Evolutionary conservation across 2,888 invertebrate genomes (phyloP), one percentile per base, ranked within the genome.

Genomic region (Odontocerum albicorne): DNA sequence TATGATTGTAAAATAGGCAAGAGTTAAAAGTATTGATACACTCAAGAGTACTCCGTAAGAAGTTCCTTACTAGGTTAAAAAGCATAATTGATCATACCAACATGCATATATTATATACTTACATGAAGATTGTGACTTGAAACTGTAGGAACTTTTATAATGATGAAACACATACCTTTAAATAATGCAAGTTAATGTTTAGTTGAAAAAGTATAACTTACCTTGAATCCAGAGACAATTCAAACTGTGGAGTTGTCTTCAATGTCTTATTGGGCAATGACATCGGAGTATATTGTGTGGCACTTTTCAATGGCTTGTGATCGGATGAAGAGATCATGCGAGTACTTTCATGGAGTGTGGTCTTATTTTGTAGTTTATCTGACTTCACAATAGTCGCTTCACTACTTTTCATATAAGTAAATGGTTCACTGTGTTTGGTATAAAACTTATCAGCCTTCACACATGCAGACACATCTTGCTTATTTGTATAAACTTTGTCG

Each of bases 261-360:
- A 68, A 61, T 59, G 72, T 72, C 22, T 68, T 68, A 57, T 72
- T 71, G 27, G 68, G 65, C 44, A 76, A 63, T 55, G 72, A 65
- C 73, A 81, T 70, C 2, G 83, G 81, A 19, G 81, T 80, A 63
- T 83, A 83, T 62, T 82, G 80, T 1, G 76, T 72, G 0, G 77
- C 79, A 46, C 79, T 75, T 65, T 83, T 82, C 46, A 83, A 67
- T 7, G 63, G 53, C 44, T 64, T 65, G 10, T 62, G 59, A 6
- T 49, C 66, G 62, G 36, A 31, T 3, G 21, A 62, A 65, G 46
- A 66, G 64, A 15, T 62, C 63, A 2, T 31, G 51, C 27, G 61
- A 32, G 65, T 58, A 62, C 66, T 66, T 62, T 67, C 45, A 19
- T 53, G 54, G n/a, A 16, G 44, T 12, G 45, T 27, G 4, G 62